Base-by-base conservation (phyloP, 2,888 invertebrate species). In the Lepeophtheirus nordmannii region DNA sequence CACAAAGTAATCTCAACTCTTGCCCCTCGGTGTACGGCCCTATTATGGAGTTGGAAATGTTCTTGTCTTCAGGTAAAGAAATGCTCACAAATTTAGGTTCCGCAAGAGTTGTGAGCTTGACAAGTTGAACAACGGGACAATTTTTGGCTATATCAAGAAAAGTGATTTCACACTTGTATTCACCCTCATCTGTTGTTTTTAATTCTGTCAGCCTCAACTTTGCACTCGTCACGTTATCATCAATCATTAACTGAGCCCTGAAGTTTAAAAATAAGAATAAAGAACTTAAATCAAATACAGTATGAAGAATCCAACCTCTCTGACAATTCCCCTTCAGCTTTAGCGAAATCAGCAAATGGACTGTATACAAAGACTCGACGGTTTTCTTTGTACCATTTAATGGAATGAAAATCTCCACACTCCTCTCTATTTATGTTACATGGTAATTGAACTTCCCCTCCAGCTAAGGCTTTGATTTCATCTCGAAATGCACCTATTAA, bases 351-450 rank as follows among this genome's bases (percentile, higher is more conserved):
- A 1, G 81, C 81, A 5, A 82, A 80, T 69, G 85, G 83, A 69
- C 85, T 86, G 78, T 84, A 85, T 70, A 87, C 85, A 76, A 85
- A 86, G 67, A 87, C 85, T 68, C 86, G 76, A 60, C 81, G 79
- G 68, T 84, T 82, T 1, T 83, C 84, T 70, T 84, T 82, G 77
- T 87, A 87, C 87, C 87, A 87, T 75, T 87, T 87, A 74, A 88
- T 84, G 76, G 85, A 86, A 78, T 87, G 87, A 73, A 87, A 82
- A 69, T 83, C 83, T 0, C 86, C 86, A 72, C 88, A 88, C 39
- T 83, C 81, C 17, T 81, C 73, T 59, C 73, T 74, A 72, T 85
- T 85, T 69, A 86, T 82, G n/a, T 82, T 79, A 73, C 87, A 87
- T 2, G 83, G 83, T 41, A 88, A 78, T 14, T 80, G 79, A 10